A percentile compares a stretch with the other conserved stretches of the same genome.
Conservation (phyloP, 2,888 invertebrate species). For the Oeneis ivallda region DNA sequence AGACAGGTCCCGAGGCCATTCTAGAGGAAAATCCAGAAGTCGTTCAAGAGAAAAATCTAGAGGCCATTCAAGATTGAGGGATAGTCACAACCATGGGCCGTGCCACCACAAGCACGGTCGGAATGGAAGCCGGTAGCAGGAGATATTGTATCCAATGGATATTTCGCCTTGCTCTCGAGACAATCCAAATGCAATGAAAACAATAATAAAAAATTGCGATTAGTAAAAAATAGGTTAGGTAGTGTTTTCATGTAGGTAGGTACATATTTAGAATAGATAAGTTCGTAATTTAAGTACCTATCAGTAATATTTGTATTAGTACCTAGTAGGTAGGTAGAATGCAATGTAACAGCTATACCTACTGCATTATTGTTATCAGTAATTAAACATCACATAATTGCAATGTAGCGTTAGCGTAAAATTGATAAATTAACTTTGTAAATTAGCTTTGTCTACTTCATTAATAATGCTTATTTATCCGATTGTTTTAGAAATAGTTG, state of each 20-base stretch:
- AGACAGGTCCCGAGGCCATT: slow-evolving; percentile 25
- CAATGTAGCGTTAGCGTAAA: slow-evolving; percentile 26
- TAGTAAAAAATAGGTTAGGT: no score
- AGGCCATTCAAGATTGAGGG: slow-evolving; percentile 15
- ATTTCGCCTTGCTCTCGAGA: not conserved
- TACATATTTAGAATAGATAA: not conserved
- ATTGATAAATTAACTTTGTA: slow-evolving; percentile 16
- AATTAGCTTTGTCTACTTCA: slow-evolving; percentile 1
- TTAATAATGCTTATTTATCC: slow-evolving; percentile 29
- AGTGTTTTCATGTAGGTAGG: no score
- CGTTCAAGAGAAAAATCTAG: slow-evolving; percentile 38
- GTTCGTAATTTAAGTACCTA: no score
- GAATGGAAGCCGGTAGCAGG: slow-evolving; percentile 25
- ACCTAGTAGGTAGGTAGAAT: not conserved
- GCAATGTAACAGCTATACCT: not conserved
- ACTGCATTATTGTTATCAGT: slow-evolving; percentile 22
- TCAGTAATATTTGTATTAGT: no score
- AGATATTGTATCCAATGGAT: not conserved
- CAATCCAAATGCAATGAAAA: no score
- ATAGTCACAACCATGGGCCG: slow-evolving; percentile 31
- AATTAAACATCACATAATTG: slow-evolving; percentile 2
- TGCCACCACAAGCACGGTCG: slow-evolving; percentile 29
- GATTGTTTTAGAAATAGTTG: slow-evolving; percentile 25
- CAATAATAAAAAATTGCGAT: no score
- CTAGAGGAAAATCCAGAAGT: slow-evolving; percentile 25